These are phyloP conservation scores for Drosophila incognita DNA, from an alignment of 2,888 invertebrate species.

Conservation along the genomic window DNA sequence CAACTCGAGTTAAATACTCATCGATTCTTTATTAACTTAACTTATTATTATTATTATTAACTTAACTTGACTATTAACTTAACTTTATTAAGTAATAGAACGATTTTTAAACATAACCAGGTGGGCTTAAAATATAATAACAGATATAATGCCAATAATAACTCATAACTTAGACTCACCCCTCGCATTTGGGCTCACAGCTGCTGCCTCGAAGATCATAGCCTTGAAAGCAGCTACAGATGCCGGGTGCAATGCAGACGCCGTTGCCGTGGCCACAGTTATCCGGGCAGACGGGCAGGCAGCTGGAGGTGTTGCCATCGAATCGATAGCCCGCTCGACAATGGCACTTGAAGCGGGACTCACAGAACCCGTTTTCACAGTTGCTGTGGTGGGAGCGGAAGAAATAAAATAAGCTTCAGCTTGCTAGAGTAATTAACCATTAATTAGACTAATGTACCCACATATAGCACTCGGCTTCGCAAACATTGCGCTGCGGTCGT, in stretches of 20 bases:
- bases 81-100: not conserved
- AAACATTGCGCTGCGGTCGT: conserved; percentile 76
- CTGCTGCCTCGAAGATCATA: conserved; percentile 82
- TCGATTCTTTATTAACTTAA: not conserved
- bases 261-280: conserved; percentile 86
- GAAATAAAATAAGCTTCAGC: not conserved
- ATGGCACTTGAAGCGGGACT: conserved; percentile 83
- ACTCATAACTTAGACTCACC: conserved; percentile 55
- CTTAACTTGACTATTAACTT: not conserved
- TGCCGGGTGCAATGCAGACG: conserved; percentile 87
- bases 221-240: conserved; percentile 87
- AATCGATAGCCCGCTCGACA: conserved; percentile 83
- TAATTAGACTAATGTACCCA: conserved; percentile 51
- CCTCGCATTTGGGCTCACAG: conserved; percentile 83
- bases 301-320: conserved; percentile 74
- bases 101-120: not conserved
- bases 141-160: not conserved
- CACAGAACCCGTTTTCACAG: conserved; percentile 86
- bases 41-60: too few species aligned
- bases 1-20: not conserved
- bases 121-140: not conserved
- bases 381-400: conserved; percentile 56
- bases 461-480: conserved; percentile 82
- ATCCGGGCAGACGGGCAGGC: conserved; percentile 79
- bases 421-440: not conserved